Conservation (phyloP, 1,140 invertebrate species). For the Plectrocnemia conspersa region DNA sequence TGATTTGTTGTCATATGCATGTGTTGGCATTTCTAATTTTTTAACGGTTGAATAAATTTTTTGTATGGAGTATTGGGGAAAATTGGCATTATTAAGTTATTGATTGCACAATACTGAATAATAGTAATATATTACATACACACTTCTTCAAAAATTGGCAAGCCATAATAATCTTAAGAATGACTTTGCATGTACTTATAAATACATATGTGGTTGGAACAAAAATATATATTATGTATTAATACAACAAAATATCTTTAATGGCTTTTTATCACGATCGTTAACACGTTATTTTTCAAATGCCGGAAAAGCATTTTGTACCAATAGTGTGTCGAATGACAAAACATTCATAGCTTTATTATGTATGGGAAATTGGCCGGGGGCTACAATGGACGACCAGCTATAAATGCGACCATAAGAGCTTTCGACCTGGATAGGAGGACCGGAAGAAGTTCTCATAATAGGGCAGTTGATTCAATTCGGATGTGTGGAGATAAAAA, state of each 20-base stretch:
- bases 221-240: not conserved
- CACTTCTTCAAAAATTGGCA: too few species aligned
- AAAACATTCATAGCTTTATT: constrained; percentile 8
- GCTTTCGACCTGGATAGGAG: constrained; percentile 1
- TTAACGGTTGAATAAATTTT: too few species aligned
- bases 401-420: constrained; percentile 5
- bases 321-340: too few species aligned
- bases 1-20: too few species aligned
- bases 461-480: constrained; percentile 2
- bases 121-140: too few species aligned
- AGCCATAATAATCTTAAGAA: too few species aligned
- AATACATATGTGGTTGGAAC: not conserved
- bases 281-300: not conserved
- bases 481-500: constrained; percentile 25
- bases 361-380: not conserved
- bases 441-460: constrained; percentile 12
- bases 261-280: too few species aligned
- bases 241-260: constrained; percentile 1
- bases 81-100: too few species aligned
- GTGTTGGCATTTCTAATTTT: too few species aligned
- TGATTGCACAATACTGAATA: too few species aligned
- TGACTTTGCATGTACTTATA: not conserved
- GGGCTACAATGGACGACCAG: not conserved
- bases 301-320: too few species aligned
- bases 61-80: too few species aligned